Base-by-base conservation (phyloP, 2,888 invertebrate genomes). In the Harpagoxenus sublaevis region DNA sequence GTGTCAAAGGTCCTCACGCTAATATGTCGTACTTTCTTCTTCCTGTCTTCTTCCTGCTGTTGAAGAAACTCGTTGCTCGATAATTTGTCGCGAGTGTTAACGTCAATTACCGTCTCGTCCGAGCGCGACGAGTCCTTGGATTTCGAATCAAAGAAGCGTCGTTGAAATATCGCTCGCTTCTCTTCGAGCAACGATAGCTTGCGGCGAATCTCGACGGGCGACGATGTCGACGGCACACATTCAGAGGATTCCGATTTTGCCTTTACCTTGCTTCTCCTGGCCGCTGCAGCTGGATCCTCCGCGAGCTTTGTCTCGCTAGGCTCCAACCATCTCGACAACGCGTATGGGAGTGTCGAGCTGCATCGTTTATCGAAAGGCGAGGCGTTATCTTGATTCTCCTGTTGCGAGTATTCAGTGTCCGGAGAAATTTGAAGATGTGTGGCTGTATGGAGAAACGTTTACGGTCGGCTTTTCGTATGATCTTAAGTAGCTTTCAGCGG, bases 311-410 rank as follows among this genome's bases (percentile, higher is more conserved):
- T 51, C n/a, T 55, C 62, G 10, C 57, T 88, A 65, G 75, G 82
- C 9, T 93, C 93, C 51, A 92, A 86, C 96, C 96, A 96, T 65
- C 96, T 96, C 66, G 96, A 96, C 89, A 96, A 95, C 0, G 96
- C 95, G 92, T 96, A 96, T 0, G 96, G 96, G 3, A 96, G 95
- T 83, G 96, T 96, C 42, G 96, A 96, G 45, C 96, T 88, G 77
- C 91, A 90, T n/a, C 60, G 85, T 0, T 57, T 66, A 42, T 81
- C 84, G 70, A 66, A 10, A 10, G 35, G 53, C 8, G 77, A 15
- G 9, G 42, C 35, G 57, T 66, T 73, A 9, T 77, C 79, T 35
- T 35, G 71, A 42, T 35, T 81, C 77, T 88, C 78, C 0, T 60
- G 62, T 4, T 28, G 23, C 35, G 23, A 51, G 31, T 18, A 18